phyloP scores from a whole-genome alignment of 2,888 invertebrate genomes.

The Lithophane semibrunnea region DNA sequence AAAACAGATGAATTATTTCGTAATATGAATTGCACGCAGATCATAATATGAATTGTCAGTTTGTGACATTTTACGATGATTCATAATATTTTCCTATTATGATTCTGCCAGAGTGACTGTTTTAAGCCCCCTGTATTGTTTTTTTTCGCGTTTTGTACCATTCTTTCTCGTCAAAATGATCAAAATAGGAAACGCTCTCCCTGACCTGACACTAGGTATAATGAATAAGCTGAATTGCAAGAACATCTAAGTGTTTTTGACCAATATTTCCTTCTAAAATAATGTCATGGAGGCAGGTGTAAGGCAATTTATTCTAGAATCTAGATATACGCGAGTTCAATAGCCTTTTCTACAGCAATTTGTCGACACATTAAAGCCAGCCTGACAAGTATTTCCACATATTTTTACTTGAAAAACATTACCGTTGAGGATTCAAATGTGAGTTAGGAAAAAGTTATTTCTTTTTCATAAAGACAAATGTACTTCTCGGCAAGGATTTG shows the following conservation, averaged over 20 bases:
- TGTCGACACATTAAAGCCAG: constrained; percentile 26
- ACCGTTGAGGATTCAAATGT: constrained; percentile 38
- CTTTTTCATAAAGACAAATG: constrained; percentile 44
- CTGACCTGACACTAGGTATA: background rate
- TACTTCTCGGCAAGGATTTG: constrained; percentile 14
- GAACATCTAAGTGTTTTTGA: background rate
- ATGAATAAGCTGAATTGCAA: background rate
- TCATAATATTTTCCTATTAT: no score
- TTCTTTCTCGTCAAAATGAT: background rate
- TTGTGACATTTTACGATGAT: no score
- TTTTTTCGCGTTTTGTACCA: no score
- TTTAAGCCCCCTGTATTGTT: no score
- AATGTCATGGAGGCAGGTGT: background rate
- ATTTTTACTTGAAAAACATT: constrained; percentile 43
- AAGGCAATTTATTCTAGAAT: constrained; percentile 26
- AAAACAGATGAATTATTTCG: no score
- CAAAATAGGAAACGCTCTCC: background rate
- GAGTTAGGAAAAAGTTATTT: constrained; percentile 17
- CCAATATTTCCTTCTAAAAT: background rate
- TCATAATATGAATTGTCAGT: no score
- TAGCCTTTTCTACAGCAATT: constrained; percentile 13
- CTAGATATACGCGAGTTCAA: constrained; percentile 12
- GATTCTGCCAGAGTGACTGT: no score
- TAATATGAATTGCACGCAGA: no score
- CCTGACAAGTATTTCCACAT: constrained; percentile 34